Conservation (phyloP, 2,113 vertebrate species). For the Clarias macrocephalus region DNA sequence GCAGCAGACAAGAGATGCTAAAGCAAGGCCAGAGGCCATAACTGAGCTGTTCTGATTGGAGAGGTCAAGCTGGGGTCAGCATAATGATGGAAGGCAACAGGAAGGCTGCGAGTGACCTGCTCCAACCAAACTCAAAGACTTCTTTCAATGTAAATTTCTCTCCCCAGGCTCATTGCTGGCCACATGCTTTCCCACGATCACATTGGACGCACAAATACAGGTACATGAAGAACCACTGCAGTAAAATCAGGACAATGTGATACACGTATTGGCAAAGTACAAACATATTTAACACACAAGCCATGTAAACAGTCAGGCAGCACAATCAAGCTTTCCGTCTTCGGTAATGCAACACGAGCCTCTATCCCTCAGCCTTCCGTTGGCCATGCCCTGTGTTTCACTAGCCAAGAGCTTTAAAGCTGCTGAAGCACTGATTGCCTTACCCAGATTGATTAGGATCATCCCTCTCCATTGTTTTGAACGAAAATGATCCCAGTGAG, state of each 20-base stretch:
- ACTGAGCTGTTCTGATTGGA: conserved; percentile 49
- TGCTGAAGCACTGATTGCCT: conserved; percentile 42
- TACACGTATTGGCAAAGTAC: not conserved
- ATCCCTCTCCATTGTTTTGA: conserved; percentile 33
- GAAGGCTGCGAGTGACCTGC: conserved; percentile 40
- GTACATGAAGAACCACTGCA: not conserved
- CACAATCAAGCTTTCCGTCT: not conserved
- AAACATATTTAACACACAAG: not conserved
- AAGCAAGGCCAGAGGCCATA: conserved; percentile 51
- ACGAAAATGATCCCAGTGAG: not conserved
- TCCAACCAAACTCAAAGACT: conserved; percentile 18
- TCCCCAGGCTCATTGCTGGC: conserved; percentile 14
- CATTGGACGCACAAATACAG: not conserved
- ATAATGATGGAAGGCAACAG: conserved; percentile 44
- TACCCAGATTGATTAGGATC: conserved; percentile 46
- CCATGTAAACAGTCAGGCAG: not conserved
- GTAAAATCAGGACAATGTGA: not conserved
- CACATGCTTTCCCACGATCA: conserved; percentile 25
- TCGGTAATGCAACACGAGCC: not conserved
- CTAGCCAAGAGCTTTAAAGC: conserved; percentile 47
- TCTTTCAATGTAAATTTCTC: conserved; percentile 20
- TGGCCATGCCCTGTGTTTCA: conserved; percentile 39
- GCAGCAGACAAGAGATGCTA: conserved; percentile 51
- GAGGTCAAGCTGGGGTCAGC: conserved; percentile 45
- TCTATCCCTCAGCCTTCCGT: not conserved